Conservation (phyloP, 2,888 invertebrate genomes). For the Physocephala rufipes region DNA sequence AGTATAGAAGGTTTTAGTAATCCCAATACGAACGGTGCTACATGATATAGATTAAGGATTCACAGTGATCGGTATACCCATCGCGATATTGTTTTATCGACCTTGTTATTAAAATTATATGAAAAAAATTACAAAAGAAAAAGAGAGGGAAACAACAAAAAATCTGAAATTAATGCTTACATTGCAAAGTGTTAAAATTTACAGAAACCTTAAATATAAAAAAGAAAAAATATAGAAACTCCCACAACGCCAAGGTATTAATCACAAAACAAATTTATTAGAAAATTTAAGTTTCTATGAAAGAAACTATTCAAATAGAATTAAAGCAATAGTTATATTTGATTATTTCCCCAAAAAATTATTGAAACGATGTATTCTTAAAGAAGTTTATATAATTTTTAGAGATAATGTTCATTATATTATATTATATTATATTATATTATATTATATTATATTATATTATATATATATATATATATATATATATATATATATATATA, state of each 20-base stretch:
- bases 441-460: constrained; percentile 32
- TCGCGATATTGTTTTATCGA: constrained; percentile 24
- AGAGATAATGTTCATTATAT: constrained; percentile 23
- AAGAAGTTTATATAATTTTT: too few species aligned
- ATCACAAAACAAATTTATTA: constrained; percentile 11
- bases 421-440: constrained; percentile 26
- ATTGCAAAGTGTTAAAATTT: background rate
- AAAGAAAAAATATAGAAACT: constrained; percentile 1
- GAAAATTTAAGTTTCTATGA: background rate
- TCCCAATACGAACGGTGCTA: constrained; percentile 49
- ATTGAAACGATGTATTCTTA: background rate
- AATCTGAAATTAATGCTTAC: background rate
- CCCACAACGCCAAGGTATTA: constrained; percentile 9
- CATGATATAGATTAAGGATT: constrained; percentile 50
- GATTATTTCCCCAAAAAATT: background rate
- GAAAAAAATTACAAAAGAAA: background rate
- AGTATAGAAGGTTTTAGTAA: constrained; percentile 49
- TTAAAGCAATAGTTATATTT: background rate
- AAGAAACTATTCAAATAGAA: background rate
- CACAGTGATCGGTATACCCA: constrained; percentile 32
- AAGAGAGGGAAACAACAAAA: background rate
- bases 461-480: constrained; percentile 18
- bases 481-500: constrained; percentile 17
- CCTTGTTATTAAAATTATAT: constrained; percentile 8
- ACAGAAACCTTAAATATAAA: background rate